Evolutionary conservation across 2,797 vertebrate species (phyloP).

Genomic region (Lindbergichthys nudifrons): DNA sequence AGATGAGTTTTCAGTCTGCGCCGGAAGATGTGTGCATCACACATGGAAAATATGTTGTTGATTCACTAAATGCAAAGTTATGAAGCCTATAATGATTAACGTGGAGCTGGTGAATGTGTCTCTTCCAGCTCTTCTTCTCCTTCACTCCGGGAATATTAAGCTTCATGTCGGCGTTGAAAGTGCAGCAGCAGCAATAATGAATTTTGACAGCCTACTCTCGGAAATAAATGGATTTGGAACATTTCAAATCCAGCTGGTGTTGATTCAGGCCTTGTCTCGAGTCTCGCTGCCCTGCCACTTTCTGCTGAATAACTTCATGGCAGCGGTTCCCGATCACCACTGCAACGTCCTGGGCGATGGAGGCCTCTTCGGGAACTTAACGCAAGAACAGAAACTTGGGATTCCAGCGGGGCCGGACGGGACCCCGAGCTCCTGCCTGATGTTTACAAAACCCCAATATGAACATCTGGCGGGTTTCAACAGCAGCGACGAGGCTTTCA

Average conservation of each 20-base stretch:
- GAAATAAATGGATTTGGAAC: conserved; percentile 90
- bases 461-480: conserved; percentile 69
- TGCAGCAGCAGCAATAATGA: conserved; percentile 78
- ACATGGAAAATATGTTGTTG: too few species aligned
- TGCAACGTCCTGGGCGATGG: conserved; percentile 83
- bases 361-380: conserved; percentile 83
- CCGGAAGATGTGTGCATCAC: too few species aligned
- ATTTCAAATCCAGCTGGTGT: conserved; percentile 87
- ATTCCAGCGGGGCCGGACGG: conserved; percentile 85
- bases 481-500: conserved; percentile 20
- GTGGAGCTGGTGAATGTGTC: conserved; percentile 37
- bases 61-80: too few species aligned
- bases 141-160: neutral
- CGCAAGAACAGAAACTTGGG: conserved; percentile 80
- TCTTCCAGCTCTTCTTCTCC: neutral
- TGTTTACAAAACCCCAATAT: conserved; percentile 81
- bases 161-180: neutral
- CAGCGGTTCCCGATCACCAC: conserved; percentile 87
- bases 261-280: conserved; percentile 84
- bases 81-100: conserved; percentile 63
- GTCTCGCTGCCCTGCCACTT: conserved; percentile 90
- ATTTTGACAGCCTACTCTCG: conserved; percentile 89
- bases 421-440: conserved; percentile 86
- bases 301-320: conserved; percentile 91
- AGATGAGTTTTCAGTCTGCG: too few species aligned